Evolutionary conservation across 2,888 invertebrate species (phyloP), one percentile per base, ranked within the genome.

Genomic region (Sycophila texana): DNA sequence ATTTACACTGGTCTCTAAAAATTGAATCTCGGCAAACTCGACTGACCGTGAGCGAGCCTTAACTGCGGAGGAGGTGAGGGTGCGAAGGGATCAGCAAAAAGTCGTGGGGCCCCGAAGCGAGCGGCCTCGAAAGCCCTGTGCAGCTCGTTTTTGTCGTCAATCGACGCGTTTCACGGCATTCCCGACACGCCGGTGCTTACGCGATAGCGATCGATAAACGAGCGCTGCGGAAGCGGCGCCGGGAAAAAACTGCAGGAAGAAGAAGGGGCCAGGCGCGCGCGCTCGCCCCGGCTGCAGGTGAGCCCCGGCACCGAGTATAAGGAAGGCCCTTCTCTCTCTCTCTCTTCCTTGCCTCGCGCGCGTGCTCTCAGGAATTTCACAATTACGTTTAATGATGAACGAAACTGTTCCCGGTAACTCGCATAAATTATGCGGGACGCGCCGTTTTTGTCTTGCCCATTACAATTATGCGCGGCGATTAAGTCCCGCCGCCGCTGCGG

Each of bases 161-260:
- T 85, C 84, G 84, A 83, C 67, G 82, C 80, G 79, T 83, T 85
- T 83, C 75, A 74, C 77, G 81, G 83, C 83, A 83, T 83, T 83
- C 84, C 82, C 82, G 13, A 20, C 49, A 49, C 65, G 58, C 55
- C 68, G 12, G 13, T 22, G 16, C 71, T 22, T 13, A 26, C 58
- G 55, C 74, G 77, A 81, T 81, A 70, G 78, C 73, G 61, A 79
- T 78, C 81, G 72, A 81, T 78, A 80, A 65, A 60, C 16, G 71
- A 7, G 22, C 22, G 16, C 39, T 39, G 22, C 12, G 22, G 26
- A 70, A 13, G 49, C n/a, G 18, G 30, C 5, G 26, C 12, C 61
- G 14, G 51, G 57, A 60, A 13, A 30, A 61, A 68, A 49, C 57
- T 47, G 14, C 47, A 5, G 16, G 53, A 39, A 70, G 47, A 39